Evolutionary conservation across 1,140 invertebrate species (phyloP).

Genomic region (Pteromalus puparum): DNA sequence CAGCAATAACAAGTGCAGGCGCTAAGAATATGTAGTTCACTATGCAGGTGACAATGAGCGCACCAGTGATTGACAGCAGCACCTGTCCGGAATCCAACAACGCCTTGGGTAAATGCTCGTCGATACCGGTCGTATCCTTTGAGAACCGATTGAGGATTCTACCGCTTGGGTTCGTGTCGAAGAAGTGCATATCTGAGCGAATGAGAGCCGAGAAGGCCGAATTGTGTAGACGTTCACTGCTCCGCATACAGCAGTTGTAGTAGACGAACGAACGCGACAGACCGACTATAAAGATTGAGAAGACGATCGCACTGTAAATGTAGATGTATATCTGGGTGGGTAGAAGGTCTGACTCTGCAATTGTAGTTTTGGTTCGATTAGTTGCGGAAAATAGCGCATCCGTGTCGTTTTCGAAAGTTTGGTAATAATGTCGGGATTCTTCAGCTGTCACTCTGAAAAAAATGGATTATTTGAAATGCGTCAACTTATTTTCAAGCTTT

Average conservation of each 20-base stretch:
- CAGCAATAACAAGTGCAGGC: constrained; percentile 80
- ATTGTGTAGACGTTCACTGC: constrained; percentile 81
- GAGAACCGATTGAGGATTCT: constrained; percentile 83
- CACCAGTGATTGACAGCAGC: constrained; percentile 78
- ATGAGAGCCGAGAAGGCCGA: constrained; percentile 79
- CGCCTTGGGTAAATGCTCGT: constrained; percentile 86
- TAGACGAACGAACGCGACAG: constrained; percentile 75
- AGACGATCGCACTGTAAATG: constrained; percentile 73
- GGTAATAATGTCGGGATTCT: constrained; percentile 9
- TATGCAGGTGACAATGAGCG: constrained; percentile 81
- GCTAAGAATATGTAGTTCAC: constrained; percentile 84
- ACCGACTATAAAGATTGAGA: constrained; percentile 69
- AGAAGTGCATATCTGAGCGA: constrained; percentile 80
- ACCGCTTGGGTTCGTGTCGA: constrained; percentile 84
- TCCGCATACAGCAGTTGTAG: constrained; percentile 79
- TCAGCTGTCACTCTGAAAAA: constrained; percentile 69
- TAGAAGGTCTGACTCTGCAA: not conserved
- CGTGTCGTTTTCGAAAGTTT: not conserved
- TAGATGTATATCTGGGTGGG: constrained; percentile 68
- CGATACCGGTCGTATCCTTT: constrained; percentile 86
- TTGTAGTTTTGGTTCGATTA: not conserved
- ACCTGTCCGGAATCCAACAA: constrained; percentile 85
- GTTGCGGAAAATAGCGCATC: not conserved
- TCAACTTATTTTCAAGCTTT: not conserved
- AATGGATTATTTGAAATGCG: not conserved